phyloP scores from a whole-genome alignment of 2,113 vertebrate species.

The Myxocyprinus asiaticus region DNA sequence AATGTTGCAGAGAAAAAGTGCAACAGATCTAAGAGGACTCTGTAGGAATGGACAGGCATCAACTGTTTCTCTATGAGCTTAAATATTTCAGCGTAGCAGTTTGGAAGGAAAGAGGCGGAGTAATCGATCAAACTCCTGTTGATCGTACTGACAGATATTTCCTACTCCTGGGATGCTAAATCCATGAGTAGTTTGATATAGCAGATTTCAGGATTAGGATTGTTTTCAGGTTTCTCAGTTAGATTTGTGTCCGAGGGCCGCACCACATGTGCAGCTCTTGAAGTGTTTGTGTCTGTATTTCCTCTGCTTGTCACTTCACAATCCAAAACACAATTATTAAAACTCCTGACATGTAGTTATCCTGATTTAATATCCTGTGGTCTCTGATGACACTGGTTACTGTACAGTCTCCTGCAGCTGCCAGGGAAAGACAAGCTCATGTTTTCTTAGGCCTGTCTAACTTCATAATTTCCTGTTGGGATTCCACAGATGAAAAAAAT shows the following conservation, averaged over 20 bases:
- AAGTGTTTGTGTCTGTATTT: conserved; percentile 24
- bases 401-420: conserved; percentile 1
- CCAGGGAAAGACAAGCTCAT: conserved; percentile 22
- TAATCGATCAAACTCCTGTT: conserved; percentile 27
- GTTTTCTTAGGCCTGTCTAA: conserved; percentile 13
- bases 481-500: conserved; percentile 8
- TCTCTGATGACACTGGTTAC: not conserved
- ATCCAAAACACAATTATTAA: conserved; percentile 31
- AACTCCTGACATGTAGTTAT: conserved; percentile 30
- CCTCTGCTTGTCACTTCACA: conserved; percentile 26
- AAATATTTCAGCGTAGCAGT: not conserved
- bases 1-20: not conserved
- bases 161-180: conserved; percentile 2
- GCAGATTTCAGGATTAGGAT: conserved; percentile 8
- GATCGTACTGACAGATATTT: conserved; percentile 20
- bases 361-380: conserved; percentile 32
- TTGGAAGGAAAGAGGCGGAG: conserved; percentile 8
- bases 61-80: conserved; percentile 17
- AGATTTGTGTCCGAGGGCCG: conserved; percentile 3
- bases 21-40: conserved; percentile 3
- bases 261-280: conserved; percentile 11
- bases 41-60: not conserved
- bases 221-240: not conserved
- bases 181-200: conserved; percentile 11
- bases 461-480: conserved; percentile 39